Evolutionary conservation across 2,888 invertebrate genomes (phyloP).

Genomic region (Furcula furcula): DNA sequence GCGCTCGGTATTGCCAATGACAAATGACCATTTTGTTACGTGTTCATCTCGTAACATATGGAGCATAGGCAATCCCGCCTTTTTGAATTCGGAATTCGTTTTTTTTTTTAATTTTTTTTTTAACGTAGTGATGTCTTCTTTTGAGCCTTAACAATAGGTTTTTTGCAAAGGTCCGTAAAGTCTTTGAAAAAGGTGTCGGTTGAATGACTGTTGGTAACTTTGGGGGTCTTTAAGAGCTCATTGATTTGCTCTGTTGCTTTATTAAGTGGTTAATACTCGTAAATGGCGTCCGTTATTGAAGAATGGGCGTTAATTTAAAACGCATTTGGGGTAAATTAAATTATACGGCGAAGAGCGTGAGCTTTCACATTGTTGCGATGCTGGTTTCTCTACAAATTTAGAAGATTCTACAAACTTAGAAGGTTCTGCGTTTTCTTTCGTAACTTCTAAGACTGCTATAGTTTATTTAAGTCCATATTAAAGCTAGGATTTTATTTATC

Average conservation of each 20-base stretch:
- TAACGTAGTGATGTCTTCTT: conserved; percentile 70
- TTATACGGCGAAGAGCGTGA: conserved; percentile 23
- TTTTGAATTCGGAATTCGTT: conserved; percentile 59
- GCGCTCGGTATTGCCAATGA: conserved; percentile 57
- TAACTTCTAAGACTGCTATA: too few relatives aligned
- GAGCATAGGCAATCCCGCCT: conserved; percentile 65
- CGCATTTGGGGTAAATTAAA: conserved; percentile 32
- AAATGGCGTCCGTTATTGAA: conserved; percentile 47
- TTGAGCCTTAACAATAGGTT: conserved; percentile 70
- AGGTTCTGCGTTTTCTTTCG: too few relatives aligned
- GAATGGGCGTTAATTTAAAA: conserved; percentile 49
- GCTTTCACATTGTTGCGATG: conserved; percentile 7
- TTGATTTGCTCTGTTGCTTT: conserved; percentile 61
- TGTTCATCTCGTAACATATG: conserved; percentile 77
- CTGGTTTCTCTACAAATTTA: too few relatives aligned
- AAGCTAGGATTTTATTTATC: too few relatives aligned
- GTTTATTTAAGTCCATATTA: too few relatives aligned
- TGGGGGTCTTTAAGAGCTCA: conserved; percentile 58
- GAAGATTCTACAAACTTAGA: too few relatives aligned
- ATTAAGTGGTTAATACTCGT: conserved; percentile 67
- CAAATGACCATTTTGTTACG: conserved; percentile 72
- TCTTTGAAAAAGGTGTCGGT: conserved; percentile 51
- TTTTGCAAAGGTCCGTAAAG: conserved; percentile 59
- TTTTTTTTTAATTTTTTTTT: conserved; percentile 49
- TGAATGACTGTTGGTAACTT: conserved; percentile 61